Evolutionary conservation across 53 echinoderm and acorn worm genomes (phyloP).

Genomic region (Stichopus horrens): DNA sequence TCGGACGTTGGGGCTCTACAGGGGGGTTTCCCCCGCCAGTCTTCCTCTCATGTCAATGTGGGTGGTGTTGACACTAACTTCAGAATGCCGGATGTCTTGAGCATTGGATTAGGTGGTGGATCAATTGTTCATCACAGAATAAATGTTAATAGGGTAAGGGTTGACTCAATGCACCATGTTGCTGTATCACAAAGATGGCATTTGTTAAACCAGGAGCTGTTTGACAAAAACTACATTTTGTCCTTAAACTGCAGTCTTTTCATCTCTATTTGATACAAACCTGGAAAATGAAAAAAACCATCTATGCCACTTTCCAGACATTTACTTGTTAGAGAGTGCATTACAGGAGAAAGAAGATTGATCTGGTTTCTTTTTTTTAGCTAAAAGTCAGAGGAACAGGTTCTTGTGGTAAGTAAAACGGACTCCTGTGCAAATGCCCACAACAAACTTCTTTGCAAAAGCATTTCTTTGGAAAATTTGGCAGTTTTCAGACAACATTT

Average conservation of each 20-base stretch:
- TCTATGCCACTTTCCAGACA: background rate
- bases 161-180: background rate
- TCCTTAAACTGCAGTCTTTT: background rate
- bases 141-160: slow-evolving; percentile 13
- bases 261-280: background rate
- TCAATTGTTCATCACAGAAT: slow-evolving; percentile 64
- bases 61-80: slow-evolving; percentile 85
- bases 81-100: slow-evolving; percentile 90
- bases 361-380: no score
- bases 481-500: no score
- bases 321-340: no score
- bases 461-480: no score
- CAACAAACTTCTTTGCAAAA: no score
- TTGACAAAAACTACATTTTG: background rate
- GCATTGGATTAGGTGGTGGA: slow-evolving; percentile 85
- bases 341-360: no score
- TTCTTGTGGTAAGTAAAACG: no score
- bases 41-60: slow-evolving; percentile 71
- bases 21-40: slow-evolving; percentile 79
- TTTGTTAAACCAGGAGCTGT: background rate
- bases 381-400: no score
- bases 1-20: slow-evolving; percentile 76
- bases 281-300: background rate
- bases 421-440: no score
- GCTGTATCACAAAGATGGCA: background rate